Evolutionary conservation across 1,140 invertebrate genomes (phyloP).

Genomic region (Octopus bimaculoides): DNA sequence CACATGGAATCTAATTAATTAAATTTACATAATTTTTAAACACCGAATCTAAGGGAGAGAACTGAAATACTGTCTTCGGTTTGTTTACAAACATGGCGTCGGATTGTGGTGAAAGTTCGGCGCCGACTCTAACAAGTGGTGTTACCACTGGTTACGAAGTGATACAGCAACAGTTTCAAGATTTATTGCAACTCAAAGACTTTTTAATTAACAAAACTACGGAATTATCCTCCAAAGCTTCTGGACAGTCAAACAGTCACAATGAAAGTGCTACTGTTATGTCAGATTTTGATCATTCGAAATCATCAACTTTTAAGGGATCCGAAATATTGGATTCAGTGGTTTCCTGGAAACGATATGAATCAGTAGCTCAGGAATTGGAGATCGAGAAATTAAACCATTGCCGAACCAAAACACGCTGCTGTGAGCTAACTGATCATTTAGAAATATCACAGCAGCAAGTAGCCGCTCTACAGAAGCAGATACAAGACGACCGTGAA

Average conservation of each 20-base stretch:
- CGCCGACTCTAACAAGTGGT: too few species aligned
- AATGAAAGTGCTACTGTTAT: background rate
- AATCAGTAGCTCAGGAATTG: background rate
- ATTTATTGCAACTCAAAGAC: background rate
- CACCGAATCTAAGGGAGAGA: too few species aligned
- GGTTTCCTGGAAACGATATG: background rate
- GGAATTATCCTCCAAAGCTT: background rate
- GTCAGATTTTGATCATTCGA: background rate
- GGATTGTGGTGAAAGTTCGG: too few species aligned
- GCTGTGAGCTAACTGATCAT: background rate
- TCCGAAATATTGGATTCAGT: background rate
- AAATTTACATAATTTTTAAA: too few species aligned
- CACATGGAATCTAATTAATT: too few species aligned
- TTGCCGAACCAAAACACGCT: background rate
- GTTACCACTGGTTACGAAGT: background rate
- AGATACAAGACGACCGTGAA: background rate
- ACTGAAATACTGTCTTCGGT: too few species aligned
- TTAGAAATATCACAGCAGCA: background rate
- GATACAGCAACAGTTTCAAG: background rate
- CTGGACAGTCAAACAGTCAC: background rate
- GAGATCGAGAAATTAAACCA: background rate
- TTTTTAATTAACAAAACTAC: background rate
- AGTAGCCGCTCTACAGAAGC: background rate
- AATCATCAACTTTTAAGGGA: background rate
- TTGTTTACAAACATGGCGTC: too few species aligned